Conservation (phyloP, 2,113 vertebrate species). For the Nipponia nippon region DNA sequence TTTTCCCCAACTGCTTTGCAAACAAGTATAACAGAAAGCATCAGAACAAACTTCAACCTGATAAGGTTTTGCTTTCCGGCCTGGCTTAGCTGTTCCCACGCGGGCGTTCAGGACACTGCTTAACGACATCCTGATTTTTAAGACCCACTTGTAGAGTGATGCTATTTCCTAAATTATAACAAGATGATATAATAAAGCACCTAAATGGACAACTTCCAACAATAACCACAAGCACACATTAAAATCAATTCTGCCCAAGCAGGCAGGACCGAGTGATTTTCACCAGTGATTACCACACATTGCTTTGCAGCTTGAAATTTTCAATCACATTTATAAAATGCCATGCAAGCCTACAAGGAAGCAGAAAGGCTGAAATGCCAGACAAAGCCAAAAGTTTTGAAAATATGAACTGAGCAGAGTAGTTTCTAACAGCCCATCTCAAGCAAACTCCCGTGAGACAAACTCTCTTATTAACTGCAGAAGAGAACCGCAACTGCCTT, state of each 20-base stretch:
- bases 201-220: background rate
- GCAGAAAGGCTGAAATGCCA: background rate
- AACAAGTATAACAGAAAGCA: background rate
- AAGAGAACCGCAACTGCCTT: background rate
- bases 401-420: background rate
- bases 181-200: background rate
- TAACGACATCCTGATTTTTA: background rate
- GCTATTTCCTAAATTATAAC: background rate
- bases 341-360: background rate
- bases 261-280: background rate
- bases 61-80: background rate
- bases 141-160: background rate
- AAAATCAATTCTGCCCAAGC: background rate
- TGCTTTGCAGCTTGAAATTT: background rate
- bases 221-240: background rate
- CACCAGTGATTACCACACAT: background rate
- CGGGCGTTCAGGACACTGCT: background rate
- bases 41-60: background rate
- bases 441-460: background rate
- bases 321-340: background rate
- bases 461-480: background rate
- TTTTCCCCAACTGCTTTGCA: background rate
- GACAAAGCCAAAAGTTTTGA: background rate
- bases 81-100: background rate
- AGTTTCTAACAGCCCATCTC: background rate